Conservation (phyloP, 2,797 vertebrate genomes). For the Molossus alvarezi region DNA sequence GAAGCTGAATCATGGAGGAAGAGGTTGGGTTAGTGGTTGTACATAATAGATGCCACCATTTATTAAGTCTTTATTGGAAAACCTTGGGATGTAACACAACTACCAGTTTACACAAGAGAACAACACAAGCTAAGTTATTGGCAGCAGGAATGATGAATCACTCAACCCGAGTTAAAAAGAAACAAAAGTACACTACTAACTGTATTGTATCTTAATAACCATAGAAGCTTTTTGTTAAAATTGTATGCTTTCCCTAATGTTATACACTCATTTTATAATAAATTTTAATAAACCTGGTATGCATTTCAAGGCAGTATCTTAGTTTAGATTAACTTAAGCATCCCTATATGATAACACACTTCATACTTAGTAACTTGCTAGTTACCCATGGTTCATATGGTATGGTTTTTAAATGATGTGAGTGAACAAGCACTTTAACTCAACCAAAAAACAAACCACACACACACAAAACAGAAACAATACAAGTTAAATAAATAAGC, state of each 20-base stretch:
- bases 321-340: background rate
- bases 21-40: background rate
- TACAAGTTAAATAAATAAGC: background rate
- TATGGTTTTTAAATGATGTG: conserved; percentile 12
- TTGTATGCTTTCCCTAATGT: background rate
- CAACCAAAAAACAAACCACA: background rate
- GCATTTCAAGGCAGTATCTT: background rate
- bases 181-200: background rate
- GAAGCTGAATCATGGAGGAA: background rate
- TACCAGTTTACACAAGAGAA: conserved; percentile 22
- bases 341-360: background rate
- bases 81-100: conserved; percentile 42
- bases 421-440: background rate
- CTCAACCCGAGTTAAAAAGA: conserved; percentile 9
- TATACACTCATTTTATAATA: conserved; percentile 36
- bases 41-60: background rate
- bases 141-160: conserved; percentile 55
- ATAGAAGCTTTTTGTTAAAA: background rate
- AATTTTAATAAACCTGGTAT: background rate
- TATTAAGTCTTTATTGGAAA: conserved; percentile 44
- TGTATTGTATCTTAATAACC: background rate
- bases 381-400: background rate
- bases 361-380: background rate
- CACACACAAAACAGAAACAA: background rate
- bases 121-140: conserved; percentile 48